Conservation (phyloP, 1,140 invertebrate species). For the Aplysia californica region DNA sequence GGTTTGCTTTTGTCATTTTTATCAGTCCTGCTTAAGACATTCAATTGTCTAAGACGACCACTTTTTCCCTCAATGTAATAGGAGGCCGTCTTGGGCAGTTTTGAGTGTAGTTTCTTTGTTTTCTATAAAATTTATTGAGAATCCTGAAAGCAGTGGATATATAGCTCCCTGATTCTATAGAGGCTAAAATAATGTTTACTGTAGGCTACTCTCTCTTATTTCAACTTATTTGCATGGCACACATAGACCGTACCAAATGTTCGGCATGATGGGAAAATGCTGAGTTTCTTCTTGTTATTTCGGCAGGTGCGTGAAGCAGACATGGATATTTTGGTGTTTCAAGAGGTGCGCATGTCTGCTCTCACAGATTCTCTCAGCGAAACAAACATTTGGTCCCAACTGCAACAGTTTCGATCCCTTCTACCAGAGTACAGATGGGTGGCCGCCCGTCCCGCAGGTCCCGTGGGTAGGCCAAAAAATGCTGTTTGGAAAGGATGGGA, state of each 20-base stretch:
- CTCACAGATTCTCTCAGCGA: no score
- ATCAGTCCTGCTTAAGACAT: no score
- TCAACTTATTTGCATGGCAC: no score
- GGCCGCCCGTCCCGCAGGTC: constrained; percentile 35
- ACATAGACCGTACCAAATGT: neutral
- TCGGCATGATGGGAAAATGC: neutral
- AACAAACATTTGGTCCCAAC: constrained; percentile 36
- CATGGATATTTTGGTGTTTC: constrained; percentile 49
- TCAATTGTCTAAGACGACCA: no score
- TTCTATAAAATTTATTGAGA: neutral
- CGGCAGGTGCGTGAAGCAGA: constrained; percentile 42
- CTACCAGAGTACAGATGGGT: constrained; percentile 51
- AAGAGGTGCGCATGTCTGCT: constrained; percentile 56
- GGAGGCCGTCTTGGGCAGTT: no score
- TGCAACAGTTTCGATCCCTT: constrained; percentile 41
- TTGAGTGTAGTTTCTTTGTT: no score
- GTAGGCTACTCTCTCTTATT: neutral
- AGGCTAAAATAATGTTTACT: neutral
- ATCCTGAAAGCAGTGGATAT: neutral
- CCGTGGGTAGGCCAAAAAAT: constrained; percentile 35
- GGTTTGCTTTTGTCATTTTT: no score
- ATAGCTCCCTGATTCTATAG: neutral
- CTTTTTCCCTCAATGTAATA: no score
- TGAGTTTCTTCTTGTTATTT: constrained; percentile 11
- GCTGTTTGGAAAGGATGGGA: constrained; percentile 39